These are phyloP conservation scores for Camponotus vicinus DNA, from an alignment of 1,140 invertebrate genomes.

Conservation along the genomic window DNA sequence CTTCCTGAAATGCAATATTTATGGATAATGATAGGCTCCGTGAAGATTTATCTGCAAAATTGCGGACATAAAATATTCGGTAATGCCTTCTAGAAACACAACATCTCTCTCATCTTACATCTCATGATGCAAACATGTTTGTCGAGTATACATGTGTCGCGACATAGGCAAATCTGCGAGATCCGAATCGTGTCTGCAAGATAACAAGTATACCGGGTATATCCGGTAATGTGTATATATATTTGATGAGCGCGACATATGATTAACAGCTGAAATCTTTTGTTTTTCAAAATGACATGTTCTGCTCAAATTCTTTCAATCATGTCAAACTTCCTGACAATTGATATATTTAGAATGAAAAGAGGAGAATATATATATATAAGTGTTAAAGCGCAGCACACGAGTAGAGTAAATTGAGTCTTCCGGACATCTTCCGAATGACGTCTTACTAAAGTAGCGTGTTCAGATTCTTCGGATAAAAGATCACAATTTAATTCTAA, in stretches of 20 bases:
- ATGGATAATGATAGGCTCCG: not conserved
- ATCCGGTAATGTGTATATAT: conserved; percentile 17
- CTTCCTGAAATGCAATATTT: not conserved
- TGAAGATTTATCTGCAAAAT: not conserved
- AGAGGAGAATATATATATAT: not conserved
- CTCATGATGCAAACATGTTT: conserved; percentile 34
- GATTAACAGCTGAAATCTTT: conserved; percentile 1
- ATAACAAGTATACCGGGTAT: conserved; percentile 19
- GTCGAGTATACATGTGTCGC: conserved; percentile 15
- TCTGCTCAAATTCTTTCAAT: not conserved
- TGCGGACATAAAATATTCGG: not conserved
- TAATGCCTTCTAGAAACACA: not conserved
- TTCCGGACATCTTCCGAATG: conserved; percentile 55
- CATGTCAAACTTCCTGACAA: not conserved
- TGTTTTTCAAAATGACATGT: not conserved
- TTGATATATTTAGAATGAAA: not conserved
- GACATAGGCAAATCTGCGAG: conserved; percentile 14
- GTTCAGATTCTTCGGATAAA: conserved; percentile 22
- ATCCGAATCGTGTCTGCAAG: conserved; percentile 33
- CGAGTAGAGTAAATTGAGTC: conserved; percentile 44
- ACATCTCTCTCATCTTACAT: not conserved
- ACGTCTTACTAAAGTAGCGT: conserved; percentile 50
- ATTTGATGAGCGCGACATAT: not conserved
- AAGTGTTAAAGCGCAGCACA: not conserved
- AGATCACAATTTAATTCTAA: no score